Base-by-base conservation (phyloP, 1,140 invertebrate species). In the Tetramorium alpestre region DNA sequence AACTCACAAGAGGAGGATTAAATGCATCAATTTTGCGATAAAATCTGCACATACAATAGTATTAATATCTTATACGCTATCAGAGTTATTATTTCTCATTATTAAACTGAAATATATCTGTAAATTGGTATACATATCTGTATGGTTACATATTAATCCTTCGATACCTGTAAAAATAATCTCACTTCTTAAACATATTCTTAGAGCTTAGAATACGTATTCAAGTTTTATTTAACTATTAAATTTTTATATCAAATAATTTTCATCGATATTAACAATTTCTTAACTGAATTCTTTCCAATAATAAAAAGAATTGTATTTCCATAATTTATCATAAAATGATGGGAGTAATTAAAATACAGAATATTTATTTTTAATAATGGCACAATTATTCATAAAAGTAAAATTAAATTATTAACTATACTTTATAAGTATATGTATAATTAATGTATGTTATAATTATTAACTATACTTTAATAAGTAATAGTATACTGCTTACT, bases 161-260 rank as follows among this genome's bases (percentile, higher is more conserved):
- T 64, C 44, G 58, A 58, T 81, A 72, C 22, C 38, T 81, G 78
- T 72, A 81, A 81, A 81, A 81, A 81, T 81, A 81, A 81, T 81
- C 78, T 81, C 65, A 81, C 64, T 81, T 81, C 65, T 81, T 72
- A 38, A 72, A 81, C 65, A 56, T 81, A 81, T 72, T n/a, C 38
- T 72, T 70, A 81, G 22, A 58, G 76, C 60, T 67, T 81, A 81
- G 22, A 64, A 76, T 51, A 77, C n/a, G 28, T 85, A 85, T 62
- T 58, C 72, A 70, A 70, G 25, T 58, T 33, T 56, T 72, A 73
- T 38, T 77, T 77, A 51, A 78, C 5, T 64, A 76, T 85, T 65
- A 13, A 41, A 41, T 85, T 11, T 64, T 41, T 25, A 64, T 49
- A 51, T 62, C 41, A 41, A 64, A 78, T 25, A 62, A 76, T 65